phyloP scores from a whole-genome alignment of 1,140 invertebrate genomes.

The Stegodyphus dumicola region DNA sequence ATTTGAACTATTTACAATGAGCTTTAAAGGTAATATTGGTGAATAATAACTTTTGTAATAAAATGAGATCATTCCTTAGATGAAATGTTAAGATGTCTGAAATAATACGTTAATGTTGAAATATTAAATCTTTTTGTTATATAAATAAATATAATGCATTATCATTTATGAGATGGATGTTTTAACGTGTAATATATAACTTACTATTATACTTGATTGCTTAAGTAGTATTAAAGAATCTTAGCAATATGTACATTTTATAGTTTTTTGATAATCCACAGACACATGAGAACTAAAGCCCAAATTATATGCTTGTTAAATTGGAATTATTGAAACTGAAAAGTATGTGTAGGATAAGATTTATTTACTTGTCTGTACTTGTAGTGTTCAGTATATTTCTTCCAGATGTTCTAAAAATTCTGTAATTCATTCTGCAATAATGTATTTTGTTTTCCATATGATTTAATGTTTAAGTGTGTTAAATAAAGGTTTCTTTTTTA shows the following conservation, averaged over 20 bases:
- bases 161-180: no score
- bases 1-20: conserved; percentile 39
- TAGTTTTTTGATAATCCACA: conserved; percentile 2
- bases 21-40: conserved; percentile 32
- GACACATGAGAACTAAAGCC: conserved; percentile 25
- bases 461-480: no score
- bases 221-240: background rate
- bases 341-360: conserved; percentile 20
- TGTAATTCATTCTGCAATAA: conserved; percentile 7
- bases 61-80: conserved; percentile 34
- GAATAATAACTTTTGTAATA: conserved; percentile 33
- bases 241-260: conserved; percentile 32
- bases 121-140: conserved; percentile 26
- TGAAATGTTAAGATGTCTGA: conserved; percentile 38
- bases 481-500: no score
- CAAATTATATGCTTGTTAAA: conserved; percentile 36
- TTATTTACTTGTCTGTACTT: conserved; percentile 30
- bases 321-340: conserved; percentile 21
- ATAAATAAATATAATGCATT: background rate
- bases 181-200: no score
- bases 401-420: conserved; percentile 10
- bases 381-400: conserved; percentile 17
- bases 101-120: conserved; percentile 33
- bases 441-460: no score
- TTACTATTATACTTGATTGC: no score